Percentiles rank a stretch among this genome's conserved stretches.
Evolutionary conservation across 37 sponge, comb jelly and placozoan species (phyloP).

Genomic region (Eunapius fragilis): DNA sequence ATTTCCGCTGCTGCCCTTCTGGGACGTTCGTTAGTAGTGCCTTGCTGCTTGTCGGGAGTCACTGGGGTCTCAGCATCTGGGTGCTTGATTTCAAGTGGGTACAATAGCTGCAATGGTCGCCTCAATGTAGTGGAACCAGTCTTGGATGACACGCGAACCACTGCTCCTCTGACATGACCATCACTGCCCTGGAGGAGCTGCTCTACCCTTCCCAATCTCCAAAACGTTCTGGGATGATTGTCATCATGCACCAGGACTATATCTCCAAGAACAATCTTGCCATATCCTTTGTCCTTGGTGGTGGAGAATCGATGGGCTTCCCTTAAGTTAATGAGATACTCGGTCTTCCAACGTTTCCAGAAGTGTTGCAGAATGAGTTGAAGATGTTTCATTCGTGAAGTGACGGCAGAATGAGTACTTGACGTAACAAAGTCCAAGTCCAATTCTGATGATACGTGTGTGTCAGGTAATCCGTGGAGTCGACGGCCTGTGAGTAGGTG

Average conservation of each 20-base stretch:
- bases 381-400: constrained; percentile 26
- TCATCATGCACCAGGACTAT: constrained; percentile 20
- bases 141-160: neutral
- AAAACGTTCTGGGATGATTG: neutral
- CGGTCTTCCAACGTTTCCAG: constrained; percentile 38
- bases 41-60: too few relatives aligned
- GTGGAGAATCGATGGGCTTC: constrained; percentile 9
- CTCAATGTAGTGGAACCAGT: too few relatives aligned
- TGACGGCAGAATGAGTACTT: neutral
- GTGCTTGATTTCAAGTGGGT: too few relatives aligned
- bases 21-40: too few relatives aligned
- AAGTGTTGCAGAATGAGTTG: constrained; percentile 16
- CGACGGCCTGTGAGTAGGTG: constrained; percentile 22
- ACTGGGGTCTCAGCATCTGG: too few relatives aligned
- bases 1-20: too few relatives aligned
- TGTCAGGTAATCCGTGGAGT: constrained; percentile 17
- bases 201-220: constrained; percentile 17
- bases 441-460: neutral
- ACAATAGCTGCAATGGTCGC: too few relatives aligned
- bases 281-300: neutral
- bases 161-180: constrained; percentile 31
- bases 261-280: constrained; percentile 7
- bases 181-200: constrained; percentile 1
- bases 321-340: constrained; percentile 24
- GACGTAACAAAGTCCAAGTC: neutral